phyloP scores from a whole-genome alignment of 2,113 vertebrate species.

The Callionymus lyra region DNA sequence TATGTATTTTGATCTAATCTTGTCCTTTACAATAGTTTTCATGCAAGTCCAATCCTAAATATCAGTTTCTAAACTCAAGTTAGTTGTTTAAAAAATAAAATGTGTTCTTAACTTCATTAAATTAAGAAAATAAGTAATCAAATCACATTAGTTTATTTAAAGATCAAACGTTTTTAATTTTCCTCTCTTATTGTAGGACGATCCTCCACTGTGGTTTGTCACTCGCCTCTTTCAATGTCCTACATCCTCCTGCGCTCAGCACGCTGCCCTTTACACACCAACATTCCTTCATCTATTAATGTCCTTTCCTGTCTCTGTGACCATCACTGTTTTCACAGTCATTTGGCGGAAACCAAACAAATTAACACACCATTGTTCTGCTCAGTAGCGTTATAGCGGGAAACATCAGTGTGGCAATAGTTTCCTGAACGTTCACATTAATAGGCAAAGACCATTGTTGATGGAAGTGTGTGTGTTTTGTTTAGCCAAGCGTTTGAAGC shows the following conservation, averaged over 20 bases:
- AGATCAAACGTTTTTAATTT: too few relatives aligned
- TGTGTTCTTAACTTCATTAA: too few relatives aligned
- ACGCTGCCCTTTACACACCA: neutral
- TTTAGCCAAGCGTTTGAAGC: neutral
- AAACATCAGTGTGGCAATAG: slow-evolving; percentile 48
- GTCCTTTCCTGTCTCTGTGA: slow-evolving; percentile 48
- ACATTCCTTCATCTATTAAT: slow-evolving; percentile 50
- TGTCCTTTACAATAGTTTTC: too few relatives aligned
- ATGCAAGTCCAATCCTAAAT: too few relatives aligned
- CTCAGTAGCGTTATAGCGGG: slow-evolving; percentile 37
- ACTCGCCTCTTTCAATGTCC: slow-evolving; percentile 13
- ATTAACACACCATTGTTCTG: slow-evolving; percentile 53
- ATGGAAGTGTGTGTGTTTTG: neutral
- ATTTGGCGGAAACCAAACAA: slow-evolving; percentile 49
- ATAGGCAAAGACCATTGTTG: slow-evolving; percentile 18
- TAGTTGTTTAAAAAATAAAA: too few relatives aligned
- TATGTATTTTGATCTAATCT: too few relatives aligned
- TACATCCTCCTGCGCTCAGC: slow-evolving; percentile 13
- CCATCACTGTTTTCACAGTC: slow-evolving; percentile 52
- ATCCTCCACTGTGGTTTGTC: neutral
- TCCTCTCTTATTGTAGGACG: too few relatives aligned
- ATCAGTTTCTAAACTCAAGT: too few relatives aligned
- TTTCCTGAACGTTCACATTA: slow-evolving; percentile 46
- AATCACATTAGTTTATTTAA: too few relatives aligned
- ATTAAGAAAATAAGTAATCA: too few relatives aligned